These are phyloP conservation scores for Drosophila aldrichi DNA, from an alignment of 2,888 invertebrate species.

Conservation along the genomic window DNA sequence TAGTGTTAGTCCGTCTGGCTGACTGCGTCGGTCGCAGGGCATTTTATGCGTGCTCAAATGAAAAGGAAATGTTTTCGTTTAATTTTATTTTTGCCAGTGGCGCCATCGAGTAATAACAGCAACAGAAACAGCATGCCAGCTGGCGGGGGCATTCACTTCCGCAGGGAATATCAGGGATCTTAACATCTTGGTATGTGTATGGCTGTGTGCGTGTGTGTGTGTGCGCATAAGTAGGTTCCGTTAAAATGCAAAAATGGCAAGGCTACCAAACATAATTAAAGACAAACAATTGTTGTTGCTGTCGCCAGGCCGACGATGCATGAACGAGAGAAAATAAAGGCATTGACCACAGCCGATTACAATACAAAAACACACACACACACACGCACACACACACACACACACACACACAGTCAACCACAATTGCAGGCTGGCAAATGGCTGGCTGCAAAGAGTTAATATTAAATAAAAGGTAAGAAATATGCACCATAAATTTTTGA, in stretches of 20 bases:
- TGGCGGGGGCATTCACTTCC: conserved; percentile 9
- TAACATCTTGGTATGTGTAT: conserved; percentile 24
- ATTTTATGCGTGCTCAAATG: conserved; percentile 77
- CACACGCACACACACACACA: conserved; percentile 6
- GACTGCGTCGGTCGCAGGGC: conserved; percentile 34
- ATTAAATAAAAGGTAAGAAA: conserved; percentile 42
- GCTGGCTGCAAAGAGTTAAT: conserved; percentile 40
- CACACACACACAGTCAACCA: conserved; percentile 11
- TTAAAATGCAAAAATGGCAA: conserved; percentile 62
- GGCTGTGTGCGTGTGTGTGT: conserved; percentile 5
- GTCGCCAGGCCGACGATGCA: conserved; percentile 46
- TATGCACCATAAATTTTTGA: conserved; percentile 40
- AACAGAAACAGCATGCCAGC: conserved; percentile 45
- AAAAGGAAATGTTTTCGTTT: conserved; percentile 83
- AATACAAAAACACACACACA: conserved; percentile 19
- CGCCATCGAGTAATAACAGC: conserved; percentile 70
- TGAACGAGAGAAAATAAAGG: conserved; percentile 67
- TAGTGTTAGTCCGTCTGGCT: conserved; percentile 44
- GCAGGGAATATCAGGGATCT: conserved; percentile 31
- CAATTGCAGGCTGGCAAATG: conserved; percentile 15
- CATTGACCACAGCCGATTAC: conserved; percentile 45
- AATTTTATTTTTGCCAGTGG: conserved; percentile 81
- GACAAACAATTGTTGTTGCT: conserved; percentile 73
- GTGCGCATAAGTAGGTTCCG: conserved; percentile 66
- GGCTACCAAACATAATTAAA: conserved; percentile 79